phyloP scores from a whole-genome alignment of 1,140 invertebrate species.

The Pseudomyrmex gracilis region DNA sequence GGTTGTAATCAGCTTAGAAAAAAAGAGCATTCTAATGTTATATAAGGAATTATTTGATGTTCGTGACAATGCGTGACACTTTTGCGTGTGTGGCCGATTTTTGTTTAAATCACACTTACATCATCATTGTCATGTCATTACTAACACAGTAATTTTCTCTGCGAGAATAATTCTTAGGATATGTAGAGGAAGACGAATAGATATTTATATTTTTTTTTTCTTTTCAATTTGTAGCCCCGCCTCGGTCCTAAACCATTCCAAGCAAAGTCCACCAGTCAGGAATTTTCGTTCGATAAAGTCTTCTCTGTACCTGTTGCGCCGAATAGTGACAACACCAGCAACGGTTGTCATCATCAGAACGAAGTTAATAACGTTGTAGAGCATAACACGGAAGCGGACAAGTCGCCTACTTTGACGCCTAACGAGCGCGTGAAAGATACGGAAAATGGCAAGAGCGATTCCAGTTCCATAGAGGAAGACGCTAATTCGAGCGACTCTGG shows the following conservation, averaged over 20 bases:
- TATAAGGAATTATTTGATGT: conserved; percentile 58
- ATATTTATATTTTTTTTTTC: conserved; percentile 46
- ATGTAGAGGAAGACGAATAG: neutral
- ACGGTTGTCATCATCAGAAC: conserved; percentile 63
- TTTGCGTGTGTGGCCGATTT: conserved; percentile 50
- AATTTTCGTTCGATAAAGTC: conserved; percentile 92
- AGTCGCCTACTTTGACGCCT: conserved; percentile 77
- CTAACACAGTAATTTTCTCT: conserved; percentile 5
- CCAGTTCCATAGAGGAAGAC: conserved; percentile 87
- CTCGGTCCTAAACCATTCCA: conserved; percentile 94
- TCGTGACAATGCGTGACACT: conserved; percentile 57
- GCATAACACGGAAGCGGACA: conserved; percentile 75
- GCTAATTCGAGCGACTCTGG: conserved; percentile 87
- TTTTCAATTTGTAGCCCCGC: conserved; percentile 87
- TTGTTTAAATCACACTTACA: conserved; percentile 42
- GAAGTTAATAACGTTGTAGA: conserved; percentile 66
- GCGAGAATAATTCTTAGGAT: neutral
- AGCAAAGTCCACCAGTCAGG: conserved; percentile 89
- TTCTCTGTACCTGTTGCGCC: conserved; percentile 92
- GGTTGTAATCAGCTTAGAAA: conserved; percentile 84
- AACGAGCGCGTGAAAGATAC: conserved; percentile 79
- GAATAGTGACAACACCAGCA: conserved; percentile 83
- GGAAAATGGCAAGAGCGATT: conserved; percentile 88
- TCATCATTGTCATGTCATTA: conserved; percentile 51
- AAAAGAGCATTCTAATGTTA: conserved; percentile 54